A percentile compares a stretch with the other conserved stretches of the same genome.
Evolutionary conservation across 1,140 invertebrate genomes (phyloP).

Genomic region (Drosophila orena): DNA sequence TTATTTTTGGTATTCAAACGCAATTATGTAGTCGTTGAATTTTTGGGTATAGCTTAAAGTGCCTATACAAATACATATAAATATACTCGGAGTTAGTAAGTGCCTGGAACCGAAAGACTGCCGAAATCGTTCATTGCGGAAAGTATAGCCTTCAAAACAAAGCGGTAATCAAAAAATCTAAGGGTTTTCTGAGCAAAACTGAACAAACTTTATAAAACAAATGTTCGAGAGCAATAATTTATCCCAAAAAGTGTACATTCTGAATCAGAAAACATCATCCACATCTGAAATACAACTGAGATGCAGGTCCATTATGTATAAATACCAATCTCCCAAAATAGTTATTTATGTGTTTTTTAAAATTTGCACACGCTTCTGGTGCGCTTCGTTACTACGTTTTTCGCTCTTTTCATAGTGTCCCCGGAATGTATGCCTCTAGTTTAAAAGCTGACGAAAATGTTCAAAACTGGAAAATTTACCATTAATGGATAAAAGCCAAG

Average conservation of each 20-base stretch:
- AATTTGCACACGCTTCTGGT: too few relatives aligned
- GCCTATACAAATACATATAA: slow-evolving; percentile 9
- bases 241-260: too few relatives aligned
- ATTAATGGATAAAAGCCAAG: too few relatives aligned
- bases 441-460: not conserved
- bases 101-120: too few relatives aligned
- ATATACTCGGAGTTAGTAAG: slow-evolving; percentile 14
- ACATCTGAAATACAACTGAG: too few relatives aligned
- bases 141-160: not conserved
- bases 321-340: too few relatives aligned
- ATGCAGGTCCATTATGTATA: too few relatives aligned
- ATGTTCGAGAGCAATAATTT: too few relatives aligned
- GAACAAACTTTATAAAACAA: too few relatives aligned
- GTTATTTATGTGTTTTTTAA: too few relatives aligned
- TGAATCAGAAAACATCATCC: too few relatives aligned
- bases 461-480: not conserved
- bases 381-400: not conserved
- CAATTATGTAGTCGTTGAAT: slow-evolving; percentile 45
- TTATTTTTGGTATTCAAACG: slow-evolving; percentile 65
- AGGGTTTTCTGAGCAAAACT: too few relatives aligned
- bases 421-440: not conserved
- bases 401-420: not conserved
- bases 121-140: not conserved
- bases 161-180: not conserved
- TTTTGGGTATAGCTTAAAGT: slow-evolving; percentile 20